Conservation (phyloP, 1,140 invertebrate species). For the Atta cephalotes region DNA sequence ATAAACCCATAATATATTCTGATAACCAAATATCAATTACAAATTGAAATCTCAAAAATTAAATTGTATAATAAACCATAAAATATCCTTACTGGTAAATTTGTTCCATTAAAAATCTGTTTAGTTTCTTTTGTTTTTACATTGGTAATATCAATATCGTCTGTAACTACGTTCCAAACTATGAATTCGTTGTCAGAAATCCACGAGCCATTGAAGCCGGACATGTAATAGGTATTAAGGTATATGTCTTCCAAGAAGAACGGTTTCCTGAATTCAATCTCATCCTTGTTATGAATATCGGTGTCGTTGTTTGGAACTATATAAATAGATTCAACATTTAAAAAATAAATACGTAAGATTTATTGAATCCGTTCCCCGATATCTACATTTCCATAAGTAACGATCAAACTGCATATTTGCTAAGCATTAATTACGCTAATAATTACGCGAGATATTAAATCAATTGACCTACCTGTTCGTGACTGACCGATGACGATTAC, state of each 20-base stretch:
- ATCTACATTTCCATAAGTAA: background rate
- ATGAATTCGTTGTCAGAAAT: conserved; percentile 78
- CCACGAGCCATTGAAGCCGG: conserved; percentile 82
- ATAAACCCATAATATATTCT: background rate
- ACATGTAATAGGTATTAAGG: conserved; percentile 55
- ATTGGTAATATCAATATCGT: conserved; percentile 75
- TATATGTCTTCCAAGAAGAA: conserved; percentile 66
- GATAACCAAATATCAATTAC: background rate
- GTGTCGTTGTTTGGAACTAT: conserved; percentile 52
- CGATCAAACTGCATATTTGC: background rate
- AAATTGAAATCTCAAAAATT: background rate
- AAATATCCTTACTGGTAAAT: conserved; percentile 64
- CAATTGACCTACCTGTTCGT: conserved; percentile 7
- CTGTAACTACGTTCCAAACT: conserved; percentile 66
- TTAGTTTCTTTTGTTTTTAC: conserved; percentile 66
- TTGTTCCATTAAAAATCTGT: conserved; percentile 65
- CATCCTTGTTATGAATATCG: background rate
- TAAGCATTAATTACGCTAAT: background rate
- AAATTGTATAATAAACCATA: background rate
- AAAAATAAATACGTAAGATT: background rate
- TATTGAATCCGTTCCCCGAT: background rate
- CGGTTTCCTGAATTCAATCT: background rate
- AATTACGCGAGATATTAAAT: background rate
- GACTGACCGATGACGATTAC: conserved; percentile 30
- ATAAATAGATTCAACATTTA: background rate